These are phyloP conservation scores for Rallus crepitans DNA, from an alignment of 2,797 vertebrate species.

Conservation along the genomic window DNA sequence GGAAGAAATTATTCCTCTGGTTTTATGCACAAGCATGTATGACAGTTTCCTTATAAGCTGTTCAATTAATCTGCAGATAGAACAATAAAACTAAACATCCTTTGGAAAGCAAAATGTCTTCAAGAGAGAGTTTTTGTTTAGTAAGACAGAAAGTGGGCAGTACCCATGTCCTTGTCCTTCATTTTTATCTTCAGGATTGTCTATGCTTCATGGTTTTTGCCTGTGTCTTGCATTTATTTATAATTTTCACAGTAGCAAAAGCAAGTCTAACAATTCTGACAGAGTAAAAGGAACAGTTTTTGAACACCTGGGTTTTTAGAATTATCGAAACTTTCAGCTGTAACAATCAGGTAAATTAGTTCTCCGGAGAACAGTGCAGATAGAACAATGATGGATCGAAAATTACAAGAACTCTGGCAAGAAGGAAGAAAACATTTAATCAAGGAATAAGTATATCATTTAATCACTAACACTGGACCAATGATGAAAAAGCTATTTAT, in stretches of 20 bases:
- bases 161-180: background rate
- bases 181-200: background rate
- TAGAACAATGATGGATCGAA: background rate
- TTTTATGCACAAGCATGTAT: background rate
- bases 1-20: slow-evolving; percentile 35
- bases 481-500: slow-evolving; percentile 12
- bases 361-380: background rate
- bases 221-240: background rate
- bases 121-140: background rate
- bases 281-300: background rate
- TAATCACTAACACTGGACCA: background rate
- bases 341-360: background rate
- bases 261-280: background rate
- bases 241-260: background rate
- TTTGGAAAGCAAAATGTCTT: background rate
- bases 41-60: background rate
- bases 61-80: background rate
- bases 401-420: background rate
- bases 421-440: background rate
- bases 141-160: background rate
- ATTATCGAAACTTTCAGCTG: background rate
- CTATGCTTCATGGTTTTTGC: background rate
- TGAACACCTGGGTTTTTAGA: background rate
- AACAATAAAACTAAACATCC: background rate
- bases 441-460: background rate